phyloP scores from a whole-genome alignment of 2,797 vertebrate species.

The Rhynchotus rufescens region DNA sequence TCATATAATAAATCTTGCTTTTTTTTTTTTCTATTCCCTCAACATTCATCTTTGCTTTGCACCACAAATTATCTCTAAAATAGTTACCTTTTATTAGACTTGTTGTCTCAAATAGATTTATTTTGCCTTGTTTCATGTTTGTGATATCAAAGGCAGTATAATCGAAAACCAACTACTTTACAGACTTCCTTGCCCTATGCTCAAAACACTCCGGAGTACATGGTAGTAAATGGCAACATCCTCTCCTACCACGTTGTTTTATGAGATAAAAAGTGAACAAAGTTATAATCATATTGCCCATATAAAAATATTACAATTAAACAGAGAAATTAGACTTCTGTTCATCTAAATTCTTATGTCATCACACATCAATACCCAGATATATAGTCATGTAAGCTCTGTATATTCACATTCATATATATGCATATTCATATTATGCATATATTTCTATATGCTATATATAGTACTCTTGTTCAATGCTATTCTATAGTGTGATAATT shows the following conservation, averaged over 20 bases:
- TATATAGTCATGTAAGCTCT: neutral
- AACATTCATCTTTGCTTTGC: neutral
- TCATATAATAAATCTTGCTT: neutral
- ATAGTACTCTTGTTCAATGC: neutral
- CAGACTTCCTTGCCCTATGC: neutral
- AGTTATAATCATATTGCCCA: neutral
- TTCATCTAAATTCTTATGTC: neutral
- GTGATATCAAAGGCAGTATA: neutral
- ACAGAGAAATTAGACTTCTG: neutral
- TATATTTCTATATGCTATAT: neutral
- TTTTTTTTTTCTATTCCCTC: neutral
- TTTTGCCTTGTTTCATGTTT: neutral
- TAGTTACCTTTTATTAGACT: neutral
- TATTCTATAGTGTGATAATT: neutral
- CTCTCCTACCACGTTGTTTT: neutral
- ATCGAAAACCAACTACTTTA: neutral
- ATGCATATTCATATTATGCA: too few relatives aligned
- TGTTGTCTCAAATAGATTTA: neutral
- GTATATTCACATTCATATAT: neutral
- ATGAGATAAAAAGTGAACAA: neutral
- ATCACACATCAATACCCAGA: neutral
- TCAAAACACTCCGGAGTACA: neutral
- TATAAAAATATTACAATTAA: neutral
- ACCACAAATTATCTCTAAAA: neutral
- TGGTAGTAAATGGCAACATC: neutral